These are phyloP conservation scores for honey bee (Apis mellifera) DNA, from an alignment of 1,140 invertebrate genomes.

Conservation along the genomic window Amel_HAv3.1 CM009936.2:17543001-17543500, in stretches of 20 bases:
- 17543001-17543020: constrained; percentile 15
- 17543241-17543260: constrained; percentile 82
- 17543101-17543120: too few species aligned
- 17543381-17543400: constrained; percentile 17
- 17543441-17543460: constrained; percentile 80
- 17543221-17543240: constrained; percentile 69
- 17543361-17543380: constrained; percentile 40
- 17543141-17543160: constrained; percentile 60
- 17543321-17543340: constrained; percentile 29
- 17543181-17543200: constrained; percentile 55
- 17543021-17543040: constrained; percentile 44
- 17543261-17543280: constrained; percentile 83
- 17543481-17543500: constrained; percentile 57
- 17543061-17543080: too few species aligned
- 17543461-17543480: constrained; percentile 80
- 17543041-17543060: constrained; percentile 33
- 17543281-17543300: constrained; percentile 81
- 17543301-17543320: constrained; percentile 76
- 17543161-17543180: constrained; percentile 39
- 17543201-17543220: constrained; percentile 69
- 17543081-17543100: too few species aligned
- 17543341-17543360: constrained; percentile 46
- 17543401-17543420: constrained; percentile 28
- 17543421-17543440: constrained; percentile 76
- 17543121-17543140: constrained; percentile 42